phyloP scores from a whole-genome alignment of 2,888 invertebrate species.

The Platycnemis pennipes region DNA sequence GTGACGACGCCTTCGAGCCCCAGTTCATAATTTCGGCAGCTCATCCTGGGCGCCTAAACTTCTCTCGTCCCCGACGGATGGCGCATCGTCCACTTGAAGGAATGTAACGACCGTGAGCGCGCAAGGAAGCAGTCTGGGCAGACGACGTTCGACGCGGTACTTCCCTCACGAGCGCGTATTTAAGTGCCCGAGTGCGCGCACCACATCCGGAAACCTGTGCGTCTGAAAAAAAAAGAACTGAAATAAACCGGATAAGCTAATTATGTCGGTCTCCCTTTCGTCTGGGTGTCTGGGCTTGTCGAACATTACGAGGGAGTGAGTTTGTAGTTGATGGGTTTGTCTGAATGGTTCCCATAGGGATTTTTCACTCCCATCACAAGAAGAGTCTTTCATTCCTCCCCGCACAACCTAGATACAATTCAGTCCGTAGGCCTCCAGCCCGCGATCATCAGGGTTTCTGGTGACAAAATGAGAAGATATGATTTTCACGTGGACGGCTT shows the following conservation, averaged over 20 bases:
- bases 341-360: neutral
- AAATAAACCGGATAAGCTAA: slow-evolving; percentile 56
- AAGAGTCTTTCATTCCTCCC: neutral
- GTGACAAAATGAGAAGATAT: too few species aligned
- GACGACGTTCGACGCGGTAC: neutral
- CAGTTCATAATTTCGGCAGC: too few species aligned
- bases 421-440: too few species aligned
- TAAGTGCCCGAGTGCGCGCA: slow-evolving; percentile 27
- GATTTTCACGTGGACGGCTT: too few species aligned
- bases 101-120: neutral
- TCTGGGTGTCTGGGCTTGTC: neutral
- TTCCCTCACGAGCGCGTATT: neutral
- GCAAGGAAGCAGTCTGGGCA: neutral
- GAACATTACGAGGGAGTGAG: neutral
- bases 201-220: slow-evolving; percentile 50
- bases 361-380: neutral
- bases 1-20: too few species aligned
- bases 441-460: too few species aligned
- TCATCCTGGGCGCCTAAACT: neutral
- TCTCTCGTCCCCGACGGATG: too few species aligned
- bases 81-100: neutral
- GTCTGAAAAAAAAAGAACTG: neutral
- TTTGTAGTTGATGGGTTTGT: neutral
- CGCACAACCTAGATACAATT: neutral
- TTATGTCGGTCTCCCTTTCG: neutral